phyloP scores from a whole-genome alignment of 2,888 invertebrate genomes.

The Anagyrus pseudococci region DNA sequence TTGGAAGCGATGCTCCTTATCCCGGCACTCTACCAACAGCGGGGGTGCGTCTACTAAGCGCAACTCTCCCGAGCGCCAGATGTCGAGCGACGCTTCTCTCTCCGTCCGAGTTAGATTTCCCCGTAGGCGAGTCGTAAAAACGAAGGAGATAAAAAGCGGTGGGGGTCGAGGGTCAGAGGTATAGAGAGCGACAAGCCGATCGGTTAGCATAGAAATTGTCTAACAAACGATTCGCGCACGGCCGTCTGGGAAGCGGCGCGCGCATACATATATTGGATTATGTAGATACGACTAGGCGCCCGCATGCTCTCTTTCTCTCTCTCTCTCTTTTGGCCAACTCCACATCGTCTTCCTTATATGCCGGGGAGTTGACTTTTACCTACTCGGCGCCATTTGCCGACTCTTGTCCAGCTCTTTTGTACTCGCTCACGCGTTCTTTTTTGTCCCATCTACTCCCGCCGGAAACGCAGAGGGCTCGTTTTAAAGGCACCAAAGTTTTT shows the following conservation, averaged over 20 bases:
- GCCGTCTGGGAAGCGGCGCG: conserved; percentile 6
- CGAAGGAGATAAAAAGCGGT: conserved; percentile 25
- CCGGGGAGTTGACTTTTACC: neutral
- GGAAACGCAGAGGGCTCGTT: conserved; percentile 1
- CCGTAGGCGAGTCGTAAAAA: conserved; percentile 56
- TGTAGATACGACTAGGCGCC: conserved; percentile 16
- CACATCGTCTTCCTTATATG: no score
- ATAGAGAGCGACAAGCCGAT: conserved; percentile 14
- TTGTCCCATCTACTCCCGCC: no score
- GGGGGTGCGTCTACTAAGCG: neutral
- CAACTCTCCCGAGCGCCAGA: conserved; percentile 30
- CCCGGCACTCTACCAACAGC: neutral
- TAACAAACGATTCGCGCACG: conserved; percentile 29
- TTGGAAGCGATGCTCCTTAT: conserved; percentile 17
- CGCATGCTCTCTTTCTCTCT: neutral
- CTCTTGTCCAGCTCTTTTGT: no score
- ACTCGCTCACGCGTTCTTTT: no score
- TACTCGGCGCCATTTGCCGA: no score
- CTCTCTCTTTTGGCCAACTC: no score
- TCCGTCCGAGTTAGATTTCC: conserved; percentile 52
- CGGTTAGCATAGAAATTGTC: conserved; percentile 36
- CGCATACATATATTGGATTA: conserved; percentile 37
- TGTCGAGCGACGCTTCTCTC: conserved; percentile 23
- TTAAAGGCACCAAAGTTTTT: conserved; percentile 25
- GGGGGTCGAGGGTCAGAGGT: conserved; percentile 19